Base-by-base conservation (phyloP, 2,113 vertebrate species). In the Leptodactylus fuscus region DNA sequence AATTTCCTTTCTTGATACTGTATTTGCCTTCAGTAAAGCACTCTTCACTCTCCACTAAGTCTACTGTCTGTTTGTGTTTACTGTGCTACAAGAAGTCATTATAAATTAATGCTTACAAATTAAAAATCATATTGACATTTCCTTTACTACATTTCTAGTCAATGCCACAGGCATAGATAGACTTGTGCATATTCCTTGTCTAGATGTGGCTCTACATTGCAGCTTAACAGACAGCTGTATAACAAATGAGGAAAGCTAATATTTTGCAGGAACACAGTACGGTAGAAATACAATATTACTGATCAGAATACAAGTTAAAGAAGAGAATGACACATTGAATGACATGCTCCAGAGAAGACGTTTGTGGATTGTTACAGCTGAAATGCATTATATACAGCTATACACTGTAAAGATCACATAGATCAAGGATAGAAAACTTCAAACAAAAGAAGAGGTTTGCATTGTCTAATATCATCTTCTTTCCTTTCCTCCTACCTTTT, bases 31-130 rank as follows among this genome's bases (percentile, higher is more conserved):
- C 5, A 60, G 7, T 51, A 51, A 51, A 60, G n/a, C n/a, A 3
- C n/a, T n/a, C n/a, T n/a, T n/a, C n/a, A n/a, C n/a, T n/a, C n/a
- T n/a, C n/a, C n/a, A n/a, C n/a, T n/a, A n/a, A n/a, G n/a, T n/a
- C n/a, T n/a, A n/a, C n/a, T n/a, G n/a, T n/a, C n/a, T n/a, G 9
- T 60, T 60, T 60, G 55, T 60, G n/a, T 27, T 60, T 11, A 27
- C n/a, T 27, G n/a, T 27, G n/a, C 4, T 24, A 24, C n/a, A 60
- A 60, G 11, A 24, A 60, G 1, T 51, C 49, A 60, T 60, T 24
- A 60, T 60, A 60, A 60, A 60, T 60, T 60, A 60, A 24, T 27
- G 55, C 18, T 12, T 60, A 60, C 55, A 60, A 60, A 60, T 60
- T 60, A 60, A 60, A 60, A 60, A 27, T 1, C 55, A 16, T 62